A percentile compares a stretch with the other conserved stretches of the same genome.
phyloP scores from a whole-genome alignment of 2,113 vertebrate species.

The Serilophus lunatus region DNA sequence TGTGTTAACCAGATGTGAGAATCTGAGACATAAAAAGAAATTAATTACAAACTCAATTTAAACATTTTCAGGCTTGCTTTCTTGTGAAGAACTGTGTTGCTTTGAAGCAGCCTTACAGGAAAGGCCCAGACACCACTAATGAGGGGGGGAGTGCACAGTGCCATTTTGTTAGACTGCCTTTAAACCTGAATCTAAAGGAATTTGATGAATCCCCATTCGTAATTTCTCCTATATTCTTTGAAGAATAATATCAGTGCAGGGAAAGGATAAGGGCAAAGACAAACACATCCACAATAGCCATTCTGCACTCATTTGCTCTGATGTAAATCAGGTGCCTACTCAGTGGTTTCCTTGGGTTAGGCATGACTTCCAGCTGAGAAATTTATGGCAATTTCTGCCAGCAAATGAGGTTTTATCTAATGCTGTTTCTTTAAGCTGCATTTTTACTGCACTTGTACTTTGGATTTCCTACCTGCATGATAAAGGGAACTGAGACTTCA shows the following conservation, averaged over 20 bases:
- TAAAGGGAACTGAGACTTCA: not conserved
- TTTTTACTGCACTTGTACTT: not conserved
- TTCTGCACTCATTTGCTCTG: not conserved
- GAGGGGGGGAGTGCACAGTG: not conserved
- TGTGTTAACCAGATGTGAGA: not conserved
- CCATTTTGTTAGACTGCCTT: not conserved
- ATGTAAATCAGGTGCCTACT: not conserved
- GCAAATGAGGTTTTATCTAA: constrained; percentile 1
- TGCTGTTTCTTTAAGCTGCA: not conserved
- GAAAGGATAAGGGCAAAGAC: not conserved
- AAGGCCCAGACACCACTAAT: not conserved
- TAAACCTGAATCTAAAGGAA: constrained; percentile 32
- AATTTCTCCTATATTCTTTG: not conserved
- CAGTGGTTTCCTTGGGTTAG: not conserved
- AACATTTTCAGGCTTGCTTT: not conserved
- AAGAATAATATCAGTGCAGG: not conserved
- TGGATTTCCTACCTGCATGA: not conserved
- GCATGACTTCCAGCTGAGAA: not conserved
- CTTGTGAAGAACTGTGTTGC: not conserved
- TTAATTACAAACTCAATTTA: not conserved
- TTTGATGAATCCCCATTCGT: not conserved
- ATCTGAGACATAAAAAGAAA: constrained; percentile 13
- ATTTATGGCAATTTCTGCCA: not conserved
- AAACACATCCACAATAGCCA: not conserved
- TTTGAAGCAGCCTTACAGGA: constrained; percentile 15